Percentiles rank a stretch among this genome's conserved stretches.
Evolutionary conservation across 2,113 vertebrate genomes (phyloP).

Genomic region (Furnarius figulus): DNA sequence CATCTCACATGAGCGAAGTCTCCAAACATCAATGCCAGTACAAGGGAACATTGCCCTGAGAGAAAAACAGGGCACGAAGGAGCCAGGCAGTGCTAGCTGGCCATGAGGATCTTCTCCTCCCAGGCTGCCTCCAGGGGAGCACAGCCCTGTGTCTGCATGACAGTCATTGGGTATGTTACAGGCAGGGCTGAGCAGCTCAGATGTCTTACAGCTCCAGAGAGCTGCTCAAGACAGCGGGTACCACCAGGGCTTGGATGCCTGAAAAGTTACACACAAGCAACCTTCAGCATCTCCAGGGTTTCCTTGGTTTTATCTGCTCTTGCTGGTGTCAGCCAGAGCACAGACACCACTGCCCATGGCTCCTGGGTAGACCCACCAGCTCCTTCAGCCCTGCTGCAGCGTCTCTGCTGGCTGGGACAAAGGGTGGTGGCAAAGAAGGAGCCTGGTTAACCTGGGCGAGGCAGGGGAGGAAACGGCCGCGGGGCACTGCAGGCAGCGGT

Average conservation of each 20-base stretch:
- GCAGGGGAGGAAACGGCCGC: accelerated
- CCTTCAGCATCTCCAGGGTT: neutral
- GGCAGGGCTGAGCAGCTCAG: neutral
- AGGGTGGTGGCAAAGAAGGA: neutral
- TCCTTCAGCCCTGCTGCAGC: neutral
- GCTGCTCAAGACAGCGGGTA: neutral
- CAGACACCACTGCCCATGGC: accelerated
- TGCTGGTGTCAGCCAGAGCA: neutral
- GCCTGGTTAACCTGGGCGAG: accelerated
- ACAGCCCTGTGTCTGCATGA: neutral
- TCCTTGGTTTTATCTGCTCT: neutral
- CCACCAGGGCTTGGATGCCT: neutral
- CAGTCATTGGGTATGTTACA: accelerated
- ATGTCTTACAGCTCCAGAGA: neutral
- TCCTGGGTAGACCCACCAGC: neutral
- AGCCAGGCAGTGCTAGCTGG: neutral
- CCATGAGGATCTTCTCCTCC: neutral
- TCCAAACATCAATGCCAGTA: neutral
- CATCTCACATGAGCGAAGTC: neutral
- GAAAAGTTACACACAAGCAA: neutral
- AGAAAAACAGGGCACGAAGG: neutral
- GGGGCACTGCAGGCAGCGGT: neutral
- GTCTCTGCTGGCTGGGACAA: neutral
- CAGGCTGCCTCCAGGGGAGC: neutral
- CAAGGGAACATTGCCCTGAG: neutral